These are phyloP conservation scores for Argyresthia albistria DNA, from an alignment of 2,888 invertebrate genomes.

Conservation along the genomic window DNA sequence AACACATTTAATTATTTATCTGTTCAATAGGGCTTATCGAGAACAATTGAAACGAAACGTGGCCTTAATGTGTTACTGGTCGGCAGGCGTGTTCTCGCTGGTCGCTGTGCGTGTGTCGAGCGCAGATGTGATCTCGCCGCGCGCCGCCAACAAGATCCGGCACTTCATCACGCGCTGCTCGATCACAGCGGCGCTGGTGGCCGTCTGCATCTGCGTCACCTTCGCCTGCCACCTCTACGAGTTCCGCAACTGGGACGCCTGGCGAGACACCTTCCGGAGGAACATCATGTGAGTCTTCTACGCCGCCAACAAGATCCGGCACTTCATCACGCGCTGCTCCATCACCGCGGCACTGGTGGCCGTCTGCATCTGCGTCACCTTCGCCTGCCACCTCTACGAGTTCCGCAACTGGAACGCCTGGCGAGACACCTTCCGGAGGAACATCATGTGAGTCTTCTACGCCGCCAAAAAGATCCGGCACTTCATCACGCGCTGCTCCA, in stretches of 20 bases:
- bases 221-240: constrained; percentile 89
- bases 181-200: constrained; percentile 82
- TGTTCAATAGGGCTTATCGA: no score
- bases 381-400: constrained; percentile 88
- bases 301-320: constrained; percentile 80
- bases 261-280: constrained; percentile 82
- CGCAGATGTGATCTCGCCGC: constrained; percentile 86
- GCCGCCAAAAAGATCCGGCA: constrained; percentile 89
- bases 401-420: constrained; percentile 82
- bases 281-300: constrained; percentile 83
- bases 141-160: constrained; percentile 88
- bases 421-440: constrained; percentile 82
- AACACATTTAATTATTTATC: no score
- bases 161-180: constrained; percentile 90
- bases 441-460: constrained; percentile 89
- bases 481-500: constrained; percentile 88
- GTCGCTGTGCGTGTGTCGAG: constrained; percentile 86
- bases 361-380: constrained; percentile 83
- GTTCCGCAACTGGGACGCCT: constrained; percentile 80
- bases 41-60: no score
- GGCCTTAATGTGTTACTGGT: background rate
- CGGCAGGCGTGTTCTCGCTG: constrained; percentile 82
- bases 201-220: constrained; percentile 84
- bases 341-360: constrained; percentile 84
- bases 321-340: constrained; percentile 89